Conservation (phyloP, 2,113 vertebrate genomes). For the Dromaius novaehollandiae region DNA sequence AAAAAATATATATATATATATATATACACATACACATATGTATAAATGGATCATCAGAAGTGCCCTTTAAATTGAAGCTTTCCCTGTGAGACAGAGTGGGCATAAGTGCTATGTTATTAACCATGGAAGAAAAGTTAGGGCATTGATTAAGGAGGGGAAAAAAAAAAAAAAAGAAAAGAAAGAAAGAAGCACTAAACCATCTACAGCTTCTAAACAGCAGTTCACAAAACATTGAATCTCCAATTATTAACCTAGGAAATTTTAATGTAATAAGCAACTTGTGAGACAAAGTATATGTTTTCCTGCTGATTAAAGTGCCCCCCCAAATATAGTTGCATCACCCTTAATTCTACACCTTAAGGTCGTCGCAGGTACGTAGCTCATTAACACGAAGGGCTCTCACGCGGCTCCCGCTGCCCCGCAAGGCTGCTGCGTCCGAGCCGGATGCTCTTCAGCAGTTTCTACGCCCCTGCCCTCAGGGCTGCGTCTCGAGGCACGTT, state of each 20-base stretch:
- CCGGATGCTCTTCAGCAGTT: background rate
- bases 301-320: conserved; percentile 40
- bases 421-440: background rate
- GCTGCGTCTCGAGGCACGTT: background rate
- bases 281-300: background rate
- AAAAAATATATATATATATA: background rate
- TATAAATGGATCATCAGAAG: background rate
- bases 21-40: too few species aligned
- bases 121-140: background rate
- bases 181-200: background rate
- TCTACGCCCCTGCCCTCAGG: background rate
- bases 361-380: background rate
- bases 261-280: conserved; percentile 14
- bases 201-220: background rate
- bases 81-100: background rate
- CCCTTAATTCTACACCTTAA: conserved; percentile 23
- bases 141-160: background rate
- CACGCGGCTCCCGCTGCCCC: fast-evolving
- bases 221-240: conserved; percentile 29
- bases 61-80: background rate
- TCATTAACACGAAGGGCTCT: conserved; percentile 25
- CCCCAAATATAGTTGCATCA: background rate
- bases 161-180: background rate
- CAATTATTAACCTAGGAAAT: conserved; percentile 23
- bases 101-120: background rate